Conservation (phyloP, 64 coral and sea anemone species). For the Platygyra sinensis region DNA sequence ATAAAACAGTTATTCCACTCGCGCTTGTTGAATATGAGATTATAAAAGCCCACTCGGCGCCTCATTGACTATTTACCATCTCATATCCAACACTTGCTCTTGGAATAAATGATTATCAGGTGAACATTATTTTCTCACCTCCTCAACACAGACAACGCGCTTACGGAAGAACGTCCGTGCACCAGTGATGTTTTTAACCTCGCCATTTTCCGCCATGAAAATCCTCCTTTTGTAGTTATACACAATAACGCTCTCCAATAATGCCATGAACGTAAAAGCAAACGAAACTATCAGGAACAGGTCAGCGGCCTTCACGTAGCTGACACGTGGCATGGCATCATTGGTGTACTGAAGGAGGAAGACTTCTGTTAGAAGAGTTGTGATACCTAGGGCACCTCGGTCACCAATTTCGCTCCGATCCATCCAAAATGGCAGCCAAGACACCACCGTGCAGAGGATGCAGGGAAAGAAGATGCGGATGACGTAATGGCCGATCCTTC, state of each 20-base stretch:
- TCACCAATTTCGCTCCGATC: conserved; percentile 75
- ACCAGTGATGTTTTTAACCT: neutral
- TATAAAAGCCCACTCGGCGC: too few relatives aligned
- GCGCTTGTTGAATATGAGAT: too few relatives aligned
- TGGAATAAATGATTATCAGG: neutral
- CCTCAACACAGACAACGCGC: neutral
- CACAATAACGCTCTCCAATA: conserved; percentile 66
- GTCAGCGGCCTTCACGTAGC: conserved; percentile 77
- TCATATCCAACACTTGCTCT: too few relatives aligned
- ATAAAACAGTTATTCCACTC: too few relatives aligned
- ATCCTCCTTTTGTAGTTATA: conserved; percentile 39
- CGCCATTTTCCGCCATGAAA: neutral
- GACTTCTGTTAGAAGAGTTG: conserved; percentile 67
- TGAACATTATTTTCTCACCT: neutral
- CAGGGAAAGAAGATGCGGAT: conserved; percentile 77
- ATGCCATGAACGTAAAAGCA: conserved; percentile 54
- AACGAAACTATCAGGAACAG: conserved; percentile 68
- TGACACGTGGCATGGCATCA: conserved; percentile 57
- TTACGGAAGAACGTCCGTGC: conserved; percentile 6
- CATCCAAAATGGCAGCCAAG: conserved; percentile 79
- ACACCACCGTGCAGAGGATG: conserved; percentile 69
- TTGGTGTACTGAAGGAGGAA: conserved; percentile 71
- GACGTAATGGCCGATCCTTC: conserved; percentile 67
- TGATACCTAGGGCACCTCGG: conserved; percentile 61
- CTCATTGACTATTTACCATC: too few relatives aligned